Evolutionary conservation across 1,140 invertebrate species (phyloP), one percentile per base, ranked within the genome.

Genomic region (Lutraria rhynchaena): DNA sequence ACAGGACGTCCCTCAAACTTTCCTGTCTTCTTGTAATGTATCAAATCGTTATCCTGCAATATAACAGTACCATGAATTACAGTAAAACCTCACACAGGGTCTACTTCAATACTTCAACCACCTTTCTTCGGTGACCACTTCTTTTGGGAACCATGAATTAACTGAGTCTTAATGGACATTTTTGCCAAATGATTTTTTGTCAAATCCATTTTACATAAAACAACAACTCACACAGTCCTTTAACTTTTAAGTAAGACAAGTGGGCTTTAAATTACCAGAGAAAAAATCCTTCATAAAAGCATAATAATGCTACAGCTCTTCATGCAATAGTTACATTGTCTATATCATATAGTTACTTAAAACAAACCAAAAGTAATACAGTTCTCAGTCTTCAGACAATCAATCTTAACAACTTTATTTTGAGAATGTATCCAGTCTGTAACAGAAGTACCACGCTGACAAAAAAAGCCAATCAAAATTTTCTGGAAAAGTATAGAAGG

Each of bases 11-110:
- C 88, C 29, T 84, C 75, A 81, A 91, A 90, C n/a, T 83, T 69
- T 57, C 88, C 89, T 60, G 86, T 90, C 71, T 88, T 71, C 27
- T 88, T 44, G 84, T 89, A 92, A 33, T 85, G 61, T 27, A 91
- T 89, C 69, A 88, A 91, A 51, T 91, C 81, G 31, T 91, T 86
- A 86, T 92, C 91, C 91, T 92, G 58, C 19, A 71, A 69, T 51
- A 29, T 11, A 57, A 19, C 13, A 29, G n/a, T 24, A 53, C 31
- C 11, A 53, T 49, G 41, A 57, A 35, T 17, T 17, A 0, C 19
- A 65, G 41, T 27, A 44, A 19, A 7, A 53, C 19, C 17, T 35
- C 44, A 27, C 29, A 31, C 3, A 57, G 9, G 24, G 15, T 13
- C 24, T 11, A 57, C 53, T n/a, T 11, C 24, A 57, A n/a, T 57